Evolutionary conservation across 1,140 invertebrate species (phyloP).

Genomic region (Hormaphis cornu): DNA sequence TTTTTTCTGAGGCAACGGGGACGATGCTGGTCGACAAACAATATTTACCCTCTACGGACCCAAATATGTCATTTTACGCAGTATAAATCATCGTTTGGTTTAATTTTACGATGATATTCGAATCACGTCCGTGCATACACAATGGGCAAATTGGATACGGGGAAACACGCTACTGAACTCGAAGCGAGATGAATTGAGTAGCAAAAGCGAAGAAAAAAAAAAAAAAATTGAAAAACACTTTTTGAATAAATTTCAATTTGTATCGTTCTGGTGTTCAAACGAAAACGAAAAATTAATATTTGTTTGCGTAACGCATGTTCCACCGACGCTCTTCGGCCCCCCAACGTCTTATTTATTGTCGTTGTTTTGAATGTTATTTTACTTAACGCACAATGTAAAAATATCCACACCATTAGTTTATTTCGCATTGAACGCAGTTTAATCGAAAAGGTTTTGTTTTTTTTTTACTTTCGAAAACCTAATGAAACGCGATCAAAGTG

Average conservation of each 20-base stretch:
- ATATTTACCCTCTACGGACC: background rate
- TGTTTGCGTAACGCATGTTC: background rate
- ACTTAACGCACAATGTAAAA: background rate
- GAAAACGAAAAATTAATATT: background rate
- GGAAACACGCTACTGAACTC: too few relatives aligned
- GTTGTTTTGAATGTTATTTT: background rate
- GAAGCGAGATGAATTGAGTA: too few relatives aligned
- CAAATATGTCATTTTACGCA: too few relatives aligned
- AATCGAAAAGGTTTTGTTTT: background rate
- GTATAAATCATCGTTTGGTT: background rate
- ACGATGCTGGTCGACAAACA: background rate
- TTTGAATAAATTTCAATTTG: slow-evolving; percentile 27
- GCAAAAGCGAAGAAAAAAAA: too few relatives aligned
- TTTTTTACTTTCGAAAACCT: too few relatives aligned
- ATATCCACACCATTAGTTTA: background rate
- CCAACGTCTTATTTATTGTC: background rate
- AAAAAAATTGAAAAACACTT: background rate
- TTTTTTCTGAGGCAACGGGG: too few relatives aligned
- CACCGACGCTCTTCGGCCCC: background rate
- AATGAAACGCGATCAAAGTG: too few relatives aligned
- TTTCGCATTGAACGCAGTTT: background rate
- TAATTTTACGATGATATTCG: background rate
- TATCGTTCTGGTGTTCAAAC: background rate
- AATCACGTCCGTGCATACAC: background rate
- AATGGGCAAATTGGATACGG: too few relatives aligned